Evolutionary conservation across 2,113 vertebrate species (phyloP).

Genomic region (Cyphomyrus discorhynchus): DNA sequence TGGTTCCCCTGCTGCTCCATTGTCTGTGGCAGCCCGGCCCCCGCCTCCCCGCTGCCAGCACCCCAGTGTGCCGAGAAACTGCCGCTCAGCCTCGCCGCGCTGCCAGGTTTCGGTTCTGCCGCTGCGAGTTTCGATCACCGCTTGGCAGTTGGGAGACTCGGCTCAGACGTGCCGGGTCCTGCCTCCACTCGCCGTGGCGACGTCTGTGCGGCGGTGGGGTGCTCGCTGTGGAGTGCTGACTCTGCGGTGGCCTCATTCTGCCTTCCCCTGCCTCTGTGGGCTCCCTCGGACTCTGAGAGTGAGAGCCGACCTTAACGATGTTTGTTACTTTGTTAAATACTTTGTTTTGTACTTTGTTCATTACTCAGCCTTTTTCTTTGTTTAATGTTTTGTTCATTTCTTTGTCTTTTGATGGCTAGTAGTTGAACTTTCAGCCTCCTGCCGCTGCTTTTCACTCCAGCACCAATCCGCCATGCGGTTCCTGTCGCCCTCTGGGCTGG

Average conservation of each 20-base stretch:
- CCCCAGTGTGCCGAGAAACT: not conserved
- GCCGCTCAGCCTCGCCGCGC: not conserved
- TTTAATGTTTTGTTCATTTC: not conserved
- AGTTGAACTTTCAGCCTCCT: not conserved
- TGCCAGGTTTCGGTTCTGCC: conserved; percentile 24
- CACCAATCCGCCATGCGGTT: not conserved
- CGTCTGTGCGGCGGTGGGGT: not conserved
- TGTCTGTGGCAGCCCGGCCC: not conserved
- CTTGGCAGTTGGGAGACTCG: conserved; percentile 9
- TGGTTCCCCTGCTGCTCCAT: conserved; percentile 14
- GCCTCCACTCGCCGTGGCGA: not conserved
- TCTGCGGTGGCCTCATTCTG: not conserved
- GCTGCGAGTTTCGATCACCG: conserved; percentile 12
- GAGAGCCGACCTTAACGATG: not conserved
- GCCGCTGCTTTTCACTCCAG: not conserved
- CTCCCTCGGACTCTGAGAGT: not conserved
- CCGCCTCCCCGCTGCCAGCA: not conserved
- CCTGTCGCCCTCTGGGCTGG: not conserved
- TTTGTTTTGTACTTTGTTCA: not conserved
- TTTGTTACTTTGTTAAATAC: not conserved
- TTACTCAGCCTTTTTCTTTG: not conserved
- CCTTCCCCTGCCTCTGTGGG: not conserved
- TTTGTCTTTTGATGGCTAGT: not conserved
- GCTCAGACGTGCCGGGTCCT: conserved; percentile 17
- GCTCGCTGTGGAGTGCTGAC: not conserved